Percentiles rank a stretch among this genome's conserved stretches.
These are phyloP conservation scores for Oreohelix idahoensis DNA, from an alignment of 1,140 invertebrate species.

Conservation along the genomic window DNA sequence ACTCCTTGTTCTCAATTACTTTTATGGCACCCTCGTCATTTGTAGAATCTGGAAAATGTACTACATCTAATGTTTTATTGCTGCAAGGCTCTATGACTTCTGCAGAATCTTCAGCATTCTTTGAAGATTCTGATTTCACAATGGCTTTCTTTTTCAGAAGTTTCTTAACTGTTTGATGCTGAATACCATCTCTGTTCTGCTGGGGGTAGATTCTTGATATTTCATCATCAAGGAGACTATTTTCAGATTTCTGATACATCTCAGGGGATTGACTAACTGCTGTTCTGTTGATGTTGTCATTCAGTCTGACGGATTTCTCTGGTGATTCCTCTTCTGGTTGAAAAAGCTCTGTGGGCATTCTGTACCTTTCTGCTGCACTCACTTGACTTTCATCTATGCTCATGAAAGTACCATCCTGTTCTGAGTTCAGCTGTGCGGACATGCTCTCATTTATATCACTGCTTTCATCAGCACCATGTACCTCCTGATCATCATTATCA, in stretches of 20 bases:
- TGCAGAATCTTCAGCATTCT: background rate
- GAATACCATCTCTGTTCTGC: background rate
- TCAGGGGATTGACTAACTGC: background rate
- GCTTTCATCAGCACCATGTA: background rate
- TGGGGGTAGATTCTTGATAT: background rate
- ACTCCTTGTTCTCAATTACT: background rate
- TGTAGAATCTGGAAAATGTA: background rate
- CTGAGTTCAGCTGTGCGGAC: background rate
- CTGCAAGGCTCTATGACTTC: background rate
- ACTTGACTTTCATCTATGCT: conserved; percentile 29
- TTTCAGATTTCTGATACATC: conserved; percentile 25
- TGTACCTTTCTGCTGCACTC: conserved; percentile 36
- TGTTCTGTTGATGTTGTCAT: background rate
- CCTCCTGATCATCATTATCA: background rate
- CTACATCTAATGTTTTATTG: background rate
- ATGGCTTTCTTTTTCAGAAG: background rate
- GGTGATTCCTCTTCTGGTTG: conserved; percentile 38
- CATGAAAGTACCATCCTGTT: background rate
- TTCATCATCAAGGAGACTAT: background rate
- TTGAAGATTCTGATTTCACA: no score
- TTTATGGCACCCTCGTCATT: background rate
- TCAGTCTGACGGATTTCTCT: conserved; percentile 23
- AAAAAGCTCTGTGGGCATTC: conserved; percentile 34
- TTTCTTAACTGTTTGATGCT: background rate
- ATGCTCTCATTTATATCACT: background rate